A percentile compares a stretch with the other conserved stretches of the same genome.
These are phyloP conservation scores for Karalla daura DNA, from an alignment of 2,797 vertebrate species.

Conservation along the genomic window DNA sequence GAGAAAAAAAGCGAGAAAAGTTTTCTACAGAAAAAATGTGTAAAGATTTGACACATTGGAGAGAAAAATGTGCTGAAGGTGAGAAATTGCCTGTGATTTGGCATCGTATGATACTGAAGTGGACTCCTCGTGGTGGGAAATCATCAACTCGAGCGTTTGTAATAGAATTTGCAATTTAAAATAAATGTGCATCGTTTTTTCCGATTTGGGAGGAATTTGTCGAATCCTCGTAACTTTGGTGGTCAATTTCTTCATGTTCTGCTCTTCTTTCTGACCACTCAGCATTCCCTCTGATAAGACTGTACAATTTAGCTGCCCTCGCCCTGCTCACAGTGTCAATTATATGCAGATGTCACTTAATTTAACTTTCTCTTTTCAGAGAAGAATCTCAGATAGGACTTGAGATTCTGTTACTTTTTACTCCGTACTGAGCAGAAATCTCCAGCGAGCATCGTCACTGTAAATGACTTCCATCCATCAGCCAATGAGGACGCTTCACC, in stretches of 20 bases:
- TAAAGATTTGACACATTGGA: conserved; percentile 77
- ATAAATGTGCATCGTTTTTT: conserved; percentile 76
- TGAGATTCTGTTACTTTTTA: not conserved
- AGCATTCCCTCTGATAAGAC: conserved; percentile 63
- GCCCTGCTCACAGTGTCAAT: conserved; percentile 12
- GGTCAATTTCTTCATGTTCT: conserved; percentile 40
- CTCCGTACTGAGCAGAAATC: not conserved
- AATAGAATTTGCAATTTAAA: conserved; percentile 76
- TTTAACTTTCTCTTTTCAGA: conserved; percentile 19
- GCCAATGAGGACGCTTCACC: conserved; percentile 1
- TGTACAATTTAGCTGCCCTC: conserved; percentile 20
- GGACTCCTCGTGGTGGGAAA: conserved; percentile 76
- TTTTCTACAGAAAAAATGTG: conserved; percentile 93
- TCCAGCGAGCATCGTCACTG: conserved; percentile 30
- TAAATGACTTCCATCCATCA: conserved; percentile 50
- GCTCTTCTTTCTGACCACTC: conserved; percentile 38
- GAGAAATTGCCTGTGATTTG: conserved; percentile 72
- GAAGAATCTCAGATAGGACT: not conserved
- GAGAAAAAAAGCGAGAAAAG: conserved; percentile 66
- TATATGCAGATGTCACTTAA: conserved; percentile 8
- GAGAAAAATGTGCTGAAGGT: conserved; percentile 67
- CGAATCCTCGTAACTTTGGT: conserved; percentile 38
- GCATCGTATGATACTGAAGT: conserved; percentile 70
- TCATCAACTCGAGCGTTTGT: conserved; percentile 73
- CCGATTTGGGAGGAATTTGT: conserved; percentile 52